Conservation (phyloP, 2,888 invertebrate genomes). For the Himalopsyche kuldschensis region DNA sequence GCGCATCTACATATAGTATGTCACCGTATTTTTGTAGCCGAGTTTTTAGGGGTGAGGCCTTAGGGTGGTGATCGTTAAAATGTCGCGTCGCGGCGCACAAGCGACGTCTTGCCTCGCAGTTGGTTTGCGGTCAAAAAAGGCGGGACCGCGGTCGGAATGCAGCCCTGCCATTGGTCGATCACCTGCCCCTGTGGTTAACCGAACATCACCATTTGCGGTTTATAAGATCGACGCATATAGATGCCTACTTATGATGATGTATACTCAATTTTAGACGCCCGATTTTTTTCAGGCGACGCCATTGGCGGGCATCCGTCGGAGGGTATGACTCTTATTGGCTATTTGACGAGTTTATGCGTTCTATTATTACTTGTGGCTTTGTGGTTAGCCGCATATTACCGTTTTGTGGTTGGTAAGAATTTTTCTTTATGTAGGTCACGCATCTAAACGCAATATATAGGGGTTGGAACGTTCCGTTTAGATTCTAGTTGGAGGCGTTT, state of each 20-base stretch:
- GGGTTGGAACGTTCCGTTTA: not conserved
- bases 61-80: slow-evolving; percentile 17
- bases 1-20: too few species aligned
- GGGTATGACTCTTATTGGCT: slow-evolving; percentile 22
- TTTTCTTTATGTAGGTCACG: not conserved
- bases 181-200: slow-evolving; percentile 61
- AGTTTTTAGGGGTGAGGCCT: not conserved
- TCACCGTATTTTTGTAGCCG: not conserved
- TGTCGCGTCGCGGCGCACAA: slow-evolving; percentile 42
- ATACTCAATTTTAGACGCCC: not conserved
- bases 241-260: slow-evolving; percentile 41
- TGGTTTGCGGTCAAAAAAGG: slow-evolving; percentile 67
- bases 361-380: slow-evolving; percentile 46
- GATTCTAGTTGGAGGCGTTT: slow-evolving; percentile 38
- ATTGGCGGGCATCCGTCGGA: slow-evolving; percentile 49
- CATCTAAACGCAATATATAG: not conserved
- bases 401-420: not conserved
- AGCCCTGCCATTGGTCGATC: slow-evolving; percentile 62
- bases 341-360: slow-evolving; percentile 16
- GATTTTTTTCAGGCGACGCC: slow-evolving; percentile 42
- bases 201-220: slow-evolving; percentile 57
- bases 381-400: slow-evolving; percentile 57
- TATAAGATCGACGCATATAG: slow-evolving; percentile 51
- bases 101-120: slow-evolving; percentile 59
- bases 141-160: slow-evolving; percentile 65